Evolutionary conservation across 2,113 vertebrate genomes (phyloP), one percentile per base, ranked within the genome.

Genomic region (Lepisosteus oculatus): DNA sequence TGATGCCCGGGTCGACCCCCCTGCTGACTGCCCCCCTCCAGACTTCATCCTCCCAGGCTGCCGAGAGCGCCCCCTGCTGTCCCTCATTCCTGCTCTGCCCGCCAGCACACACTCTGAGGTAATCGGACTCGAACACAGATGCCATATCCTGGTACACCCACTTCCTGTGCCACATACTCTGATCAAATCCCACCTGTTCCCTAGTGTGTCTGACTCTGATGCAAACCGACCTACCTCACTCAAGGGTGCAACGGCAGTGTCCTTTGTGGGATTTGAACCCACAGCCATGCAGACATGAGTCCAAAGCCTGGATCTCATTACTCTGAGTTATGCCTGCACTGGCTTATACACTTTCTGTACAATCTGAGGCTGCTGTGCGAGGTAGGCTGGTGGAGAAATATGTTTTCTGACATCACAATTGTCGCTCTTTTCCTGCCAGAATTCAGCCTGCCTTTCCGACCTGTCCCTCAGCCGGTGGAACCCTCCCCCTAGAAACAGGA

Each of bases 391-490:
- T 29, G 29, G 29, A 29, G 29, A 29, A 29, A 29, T 29, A 29
- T 29, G 29, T 29, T 29, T 29, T 29, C 29, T 29, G 29, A 29
- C 29, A 29, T 29, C 29, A 29, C 29, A 29, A 29, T 29, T 29
- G 29, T 29, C 29, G 29, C 29, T 13, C 4, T 68, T 68, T 66
- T 71, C 8, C 59, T 41, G 51, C 59, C 68, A 94, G 92, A 63
- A 77, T 51, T 78, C 85, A 54, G 85, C 77, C 75, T 92, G 81
- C 78, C 68, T 94, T 63, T 78, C 76, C 47, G 91, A 92, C 73
- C 43, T 94, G 79, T 90, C 86, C 73, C 86, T 93, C 61, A 94
- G 92, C 72, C 89, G 84, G 17, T 94, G 93, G 93, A 92, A 92
- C 75, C 92, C 92, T 2, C 91, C 92, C 55, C 93, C 93, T 63